phyloP scores from a whole-genome alignment of 2,888 invertebrate genomes.

The Quadriops clusia region DNA sequence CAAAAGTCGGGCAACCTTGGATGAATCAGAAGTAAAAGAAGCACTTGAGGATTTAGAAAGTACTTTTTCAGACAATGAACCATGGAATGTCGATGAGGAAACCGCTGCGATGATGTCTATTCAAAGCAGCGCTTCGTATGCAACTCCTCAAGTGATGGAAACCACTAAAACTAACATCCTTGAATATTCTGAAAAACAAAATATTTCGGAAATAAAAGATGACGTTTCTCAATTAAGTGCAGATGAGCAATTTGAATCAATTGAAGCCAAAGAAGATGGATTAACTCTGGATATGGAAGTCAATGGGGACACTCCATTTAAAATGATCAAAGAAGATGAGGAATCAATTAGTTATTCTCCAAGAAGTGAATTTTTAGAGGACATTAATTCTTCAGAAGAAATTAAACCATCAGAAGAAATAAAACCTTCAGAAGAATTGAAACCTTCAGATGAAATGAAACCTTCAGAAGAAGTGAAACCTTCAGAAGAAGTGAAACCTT shows the following conservation, averaged over 20 bases:
- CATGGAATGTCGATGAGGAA: not conserved
- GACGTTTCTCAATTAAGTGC: too few relatives aligned
- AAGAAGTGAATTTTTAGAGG: not conserved
- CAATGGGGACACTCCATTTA: not conserved
- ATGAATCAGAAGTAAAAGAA: too few relatives aligned
- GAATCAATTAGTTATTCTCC: not conserved
- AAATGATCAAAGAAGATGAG: slow-evolving; percentile 1
- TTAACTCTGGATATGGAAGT: not conserved
- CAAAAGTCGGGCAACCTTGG: not conserved
- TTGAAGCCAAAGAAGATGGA: too few relatives aligned
- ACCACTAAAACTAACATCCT: too few relatives aligned
- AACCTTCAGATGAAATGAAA: not conserved
- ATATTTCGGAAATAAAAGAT: too few relatives aligned
- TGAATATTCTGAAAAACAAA: too few relatives aligned
- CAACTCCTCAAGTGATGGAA: too few relatives aligned
- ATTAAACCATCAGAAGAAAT: not conserved
- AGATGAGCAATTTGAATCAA: too few relatives aligned
- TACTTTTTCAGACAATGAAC: not conserved
- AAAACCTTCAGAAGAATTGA: not conserved
- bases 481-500: not conserved
- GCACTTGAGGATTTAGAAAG: slow-evolving; percentile 4
- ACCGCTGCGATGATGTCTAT: not conserved
- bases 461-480: not conserved
- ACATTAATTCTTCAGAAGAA: not conserved
- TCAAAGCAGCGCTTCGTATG: not conserved